Base-by-base conservation (phyloP, 2,113 vertebrate genomes). In the Leiothrix lutea region DNA sequence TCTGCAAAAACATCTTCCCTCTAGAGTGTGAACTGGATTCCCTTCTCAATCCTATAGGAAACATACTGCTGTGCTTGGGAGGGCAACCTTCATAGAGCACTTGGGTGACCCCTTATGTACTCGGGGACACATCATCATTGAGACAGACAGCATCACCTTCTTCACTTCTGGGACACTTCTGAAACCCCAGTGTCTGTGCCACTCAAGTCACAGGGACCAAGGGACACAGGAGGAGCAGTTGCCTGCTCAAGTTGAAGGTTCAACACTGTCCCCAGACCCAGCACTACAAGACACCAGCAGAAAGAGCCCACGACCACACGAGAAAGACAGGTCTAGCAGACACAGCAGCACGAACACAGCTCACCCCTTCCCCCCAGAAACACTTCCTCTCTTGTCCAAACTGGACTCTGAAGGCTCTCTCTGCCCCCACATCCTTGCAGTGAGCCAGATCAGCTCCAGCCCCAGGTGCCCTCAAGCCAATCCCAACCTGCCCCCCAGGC, bases 301-400 rank as follows among this genome's bases (percentile, higher is more conserved):
- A 40, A 74, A 87, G 35, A 94, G 35, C 22, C 47, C 60, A 48
- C 0, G 3, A 71, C 29, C 40, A 24, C 47, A n/a, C 0, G 4
- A 86, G 8, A 81, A 77, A 70, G 24, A 51, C 6, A 20, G 23
- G 42, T 31, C 51, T 17, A 61, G 36, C 36, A 91, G 56, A 36
- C 0, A 6, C 4, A 28, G 44, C 35, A 73, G 35, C 29, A 77
- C 6, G 15, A 88, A 57, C 25, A 45, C 24, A 80, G 42, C 53
- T 69, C 50, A 50, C 14, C 35, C 62, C 8, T 80, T 38, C 50
- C 60, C 56, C 45, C 62, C n/a, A 45, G 25, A 38, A 88, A 61
- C 8, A 16, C 54, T 28, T 66, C 38, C 17, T 72, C 31, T 38
- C 5, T 5, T 19, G 31, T 35, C 54, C 36, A 74, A 11, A 33